Evolutionary conservation across 1,140 invertebrate species (phyloP).

Genomic region (Caenorhabditis briggsae): DNA sequence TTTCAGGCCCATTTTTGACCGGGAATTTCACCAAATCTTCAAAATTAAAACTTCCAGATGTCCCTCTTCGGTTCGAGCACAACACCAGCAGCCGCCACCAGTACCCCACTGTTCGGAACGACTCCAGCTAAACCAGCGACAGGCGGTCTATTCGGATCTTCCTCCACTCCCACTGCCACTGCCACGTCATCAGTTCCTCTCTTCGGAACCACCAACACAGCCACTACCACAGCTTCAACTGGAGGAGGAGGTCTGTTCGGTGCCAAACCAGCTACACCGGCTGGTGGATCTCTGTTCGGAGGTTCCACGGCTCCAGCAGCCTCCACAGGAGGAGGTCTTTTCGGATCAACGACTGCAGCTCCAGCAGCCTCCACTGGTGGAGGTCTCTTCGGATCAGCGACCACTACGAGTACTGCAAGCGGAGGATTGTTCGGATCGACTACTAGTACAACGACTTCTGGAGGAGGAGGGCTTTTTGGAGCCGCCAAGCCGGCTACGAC

Average conservation of each 20-base stretch:
- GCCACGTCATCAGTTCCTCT: neutral
- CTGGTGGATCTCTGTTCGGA: slow-evolving; percentile 5
- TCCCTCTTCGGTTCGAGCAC: neutral
- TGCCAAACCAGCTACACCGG: neutral
- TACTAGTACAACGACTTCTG: neutral
- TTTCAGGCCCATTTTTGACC: slow-evolving; percentile 1
- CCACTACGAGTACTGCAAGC: neutral
- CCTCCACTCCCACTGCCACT: neutral
- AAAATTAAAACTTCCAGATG: neutral
- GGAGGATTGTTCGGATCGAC: slow-evolving; percentile 15
- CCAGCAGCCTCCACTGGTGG: neutral
- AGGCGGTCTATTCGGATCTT: slow-evolving; percentile 19
- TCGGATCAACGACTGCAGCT: neutral
- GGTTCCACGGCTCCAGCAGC: neutral
- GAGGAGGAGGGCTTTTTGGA: too few relatives aligned
- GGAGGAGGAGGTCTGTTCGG: neutral
- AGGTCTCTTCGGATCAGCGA: neutral
- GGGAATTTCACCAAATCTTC: slow-evolving; percentile 1
- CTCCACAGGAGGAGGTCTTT: neutral
- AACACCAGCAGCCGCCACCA: neutral
- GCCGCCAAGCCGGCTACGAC: too few relatives aligned
- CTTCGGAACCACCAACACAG: slow-evolving; percentile 3
- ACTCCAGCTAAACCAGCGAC: neutral
- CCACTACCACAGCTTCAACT: neutral
- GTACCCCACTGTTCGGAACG: slow-evolving; percentile 5